Evolutionary conservation across 2,113 vertebrate genomes (phyloP).

Genomic region (Hucho hucho): DNA sequence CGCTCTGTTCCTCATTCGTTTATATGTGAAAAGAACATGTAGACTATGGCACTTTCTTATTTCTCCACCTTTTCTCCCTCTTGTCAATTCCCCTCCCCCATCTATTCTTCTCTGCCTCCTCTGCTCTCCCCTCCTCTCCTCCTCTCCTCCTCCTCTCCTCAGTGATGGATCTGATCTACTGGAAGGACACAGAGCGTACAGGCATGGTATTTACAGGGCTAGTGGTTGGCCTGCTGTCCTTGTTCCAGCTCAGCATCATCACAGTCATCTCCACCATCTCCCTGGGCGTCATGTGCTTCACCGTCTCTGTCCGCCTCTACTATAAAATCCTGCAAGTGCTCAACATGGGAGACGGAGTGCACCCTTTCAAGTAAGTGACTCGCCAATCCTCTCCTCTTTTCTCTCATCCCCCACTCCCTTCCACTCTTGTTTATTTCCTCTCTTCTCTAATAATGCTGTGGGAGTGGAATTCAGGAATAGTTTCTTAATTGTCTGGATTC

Average conservation of each 20-base stretch:
- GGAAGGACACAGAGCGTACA: conserved; percentile 81
- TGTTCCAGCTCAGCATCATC: conserved; percentile 88
- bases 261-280: conserved; percentile 80
- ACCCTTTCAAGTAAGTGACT: conserved; percentile 85
- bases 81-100: neutral
- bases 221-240: conserved; percentile 81
- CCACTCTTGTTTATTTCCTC: too few relatives aligned
- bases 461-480: too few relatives aligned
- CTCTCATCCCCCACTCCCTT: too few relatives aligned
- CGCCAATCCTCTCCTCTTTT: too few relatives aligned
- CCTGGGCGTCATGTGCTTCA: conserved; percentile 78
- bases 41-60: neutral
- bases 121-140: neutral
- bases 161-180: conserved; percentile 85
- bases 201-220: conserved; percentile 81
- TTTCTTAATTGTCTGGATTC: neutral
- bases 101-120: conserved; percentile 1
- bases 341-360: conserved; percentile 74
- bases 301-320: conserved; percentile 84
- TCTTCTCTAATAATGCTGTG: neutral
- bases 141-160: conserved; percentile 20
- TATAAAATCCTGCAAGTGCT: conserved; percentile 75
- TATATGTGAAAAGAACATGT: too few relatives aligned
- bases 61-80: neutral
- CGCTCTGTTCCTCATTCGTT: too few relatives aligned